Evolutionary conservation across 2,797 vertebrate species (phyloP), one percentile per base, ranked within the genome.

Genomic region (Luscinia luscinia): DNA sequence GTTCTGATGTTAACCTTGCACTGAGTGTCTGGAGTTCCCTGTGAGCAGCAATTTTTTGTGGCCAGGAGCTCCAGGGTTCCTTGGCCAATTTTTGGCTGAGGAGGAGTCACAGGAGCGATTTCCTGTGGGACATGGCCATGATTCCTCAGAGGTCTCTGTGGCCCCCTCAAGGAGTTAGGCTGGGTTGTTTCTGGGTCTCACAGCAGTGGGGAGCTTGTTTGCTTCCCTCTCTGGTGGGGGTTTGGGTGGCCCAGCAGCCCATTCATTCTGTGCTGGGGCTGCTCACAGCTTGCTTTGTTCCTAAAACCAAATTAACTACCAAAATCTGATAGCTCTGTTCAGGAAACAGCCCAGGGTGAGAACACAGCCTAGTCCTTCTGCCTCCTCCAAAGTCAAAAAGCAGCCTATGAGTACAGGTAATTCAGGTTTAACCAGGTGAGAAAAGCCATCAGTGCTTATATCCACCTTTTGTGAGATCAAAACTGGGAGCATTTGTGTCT

Each of bases 341-440:
- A 15, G 55, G 62, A 94, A 78, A 41, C 46, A 67, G 38, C 15
- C 19, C 51, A 34, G 28, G 36, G 4, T 38, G 52, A 82, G 63
- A 63, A 41, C 28, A n/a, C 23, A 76, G 41, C 38, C 49, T 45
- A 23, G 21, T 38, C 0, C 0, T 64, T 78, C 20, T 55, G 4
- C 28, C 27, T 58, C 32, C 63, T 79, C 73, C 61, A 68, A 57
- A 93, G 61, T 30, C 66, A 55, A 73, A 85, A 67, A 66, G 5
- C 90, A 87, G 24, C 66, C 58, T 62, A 3, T 84, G 40, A 59
- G 64, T 85, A 59, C 87, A 83, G 75, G 94, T 92, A 83, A 82
- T 93, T 95, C 95, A 79, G 87, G 92, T 55, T 70, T 85, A 52
- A 52, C 81, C 70, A 80, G 82, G 28, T 4, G 9, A 41, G 12